Conservation (phyloP, 1,140 invertebrate species). For the Andrena cerasifolii region DNA sequence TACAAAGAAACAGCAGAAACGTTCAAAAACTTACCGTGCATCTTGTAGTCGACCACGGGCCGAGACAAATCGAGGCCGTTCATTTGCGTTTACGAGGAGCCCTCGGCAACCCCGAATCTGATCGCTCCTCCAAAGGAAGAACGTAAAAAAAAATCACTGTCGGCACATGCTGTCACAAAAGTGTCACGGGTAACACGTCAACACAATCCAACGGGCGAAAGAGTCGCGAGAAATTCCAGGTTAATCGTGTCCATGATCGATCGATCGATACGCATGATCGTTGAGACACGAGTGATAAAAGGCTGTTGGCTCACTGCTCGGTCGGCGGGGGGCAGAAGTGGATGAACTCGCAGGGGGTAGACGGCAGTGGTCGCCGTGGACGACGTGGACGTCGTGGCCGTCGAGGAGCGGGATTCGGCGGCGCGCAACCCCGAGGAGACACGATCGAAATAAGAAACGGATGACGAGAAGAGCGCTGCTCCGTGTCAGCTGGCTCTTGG, state of each 20-base stretch:
- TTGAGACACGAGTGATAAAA: not conserved
- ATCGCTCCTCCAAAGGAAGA: not conserved
- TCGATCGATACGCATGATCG: conserved; percentile 47
- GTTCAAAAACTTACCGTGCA: conserved; percentile 70
- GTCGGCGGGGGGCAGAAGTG: not conserved
- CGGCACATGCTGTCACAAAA: conserved; percentile 55
- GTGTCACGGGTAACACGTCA: conserved; percentile 45
- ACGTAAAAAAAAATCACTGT: conserved; percentile 43
- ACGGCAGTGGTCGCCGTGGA: not conserved
- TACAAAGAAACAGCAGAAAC: not conserved
- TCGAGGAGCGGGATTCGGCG: not conserved
- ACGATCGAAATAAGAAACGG: conserved; percentile 47
- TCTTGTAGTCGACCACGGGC: conserved; percentile 64
- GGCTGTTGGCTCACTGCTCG: not conserved
- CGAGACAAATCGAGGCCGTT: conserved; percentile 66
- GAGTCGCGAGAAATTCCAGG: not conserved
- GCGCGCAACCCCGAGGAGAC: conserved; percentile 6
- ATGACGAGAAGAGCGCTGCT: conserved; percentile 68
- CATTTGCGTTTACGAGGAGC: conserved; percentile 6
- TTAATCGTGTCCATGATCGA: conserved; percentile 38
- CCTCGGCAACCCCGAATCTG: not conserved
- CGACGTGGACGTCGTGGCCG: not conserved
- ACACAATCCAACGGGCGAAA: conserved; percentile 27
- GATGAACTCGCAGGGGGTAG: conserved; percentile 47
- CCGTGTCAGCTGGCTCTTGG: conserved; percentile 80